A percentile compares a stretch with the other conserved stretches of the same genome.
phyloP scores from a whole-genome alignment of 2,888 invertebrate species.

The Morpho helenor region DNA sequence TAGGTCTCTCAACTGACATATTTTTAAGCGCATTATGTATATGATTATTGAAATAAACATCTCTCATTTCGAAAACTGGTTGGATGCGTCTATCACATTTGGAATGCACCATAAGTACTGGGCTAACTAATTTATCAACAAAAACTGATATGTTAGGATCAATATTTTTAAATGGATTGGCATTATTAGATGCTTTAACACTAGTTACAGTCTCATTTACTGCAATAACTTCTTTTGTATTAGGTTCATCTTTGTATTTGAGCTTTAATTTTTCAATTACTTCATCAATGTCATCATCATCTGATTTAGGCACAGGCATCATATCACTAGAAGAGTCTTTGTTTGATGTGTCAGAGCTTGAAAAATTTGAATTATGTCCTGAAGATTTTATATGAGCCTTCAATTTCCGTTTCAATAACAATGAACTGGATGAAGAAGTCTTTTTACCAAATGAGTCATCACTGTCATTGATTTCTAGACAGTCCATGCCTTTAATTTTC shows the following conservation, averaged over 20 bases:
- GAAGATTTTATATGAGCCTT: slow-evolving; percentile 21
- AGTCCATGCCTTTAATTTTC: background rate
- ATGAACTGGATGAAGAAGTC: slow-evolving; percentile 18
- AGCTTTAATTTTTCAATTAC: slow-evolving; percentile 34
- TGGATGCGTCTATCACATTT: slow-evolving; percentile 52
- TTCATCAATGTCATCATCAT: slow-evolving; percentile 37
- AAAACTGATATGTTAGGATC: slow-evolving; percentile 57
- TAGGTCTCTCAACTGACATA: slow-evolving; percentile 56
- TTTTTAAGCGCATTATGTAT: slow-evolving; percentile 49
- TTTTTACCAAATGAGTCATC: slow-evolving; percentile 7
- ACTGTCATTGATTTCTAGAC: background rate
- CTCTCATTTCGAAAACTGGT: slow-evolving; percentile 45
- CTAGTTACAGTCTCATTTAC: slow-evolving; percentile 1
- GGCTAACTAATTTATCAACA: slow-evolving; percentile 60
- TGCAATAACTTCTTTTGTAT: slow-evolving; percentile 12
- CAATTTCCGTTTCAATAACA: slow-evolving; percentile 34
- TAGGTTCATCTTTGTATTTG: slow-evolving; percentile 24
- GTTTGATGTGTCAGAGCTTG: slow-evolving; percentile 34
- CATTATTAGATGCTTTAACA: slow-evolving; percentile 34
- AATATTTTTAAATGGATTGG: slow-evolving; percentile 60
- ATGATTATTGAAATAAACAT: slow-evolving; percentile 51
- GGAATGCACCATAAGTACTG: slow-evolving; percentile 63
- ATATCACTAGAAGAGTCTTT: slow-evolving; percentile 26
- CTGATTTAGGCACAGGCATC: slow-evolving; percentile 5
- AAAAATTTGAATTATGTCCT: slow-evolving; percentile 19